Percentiles rank a stretch among this genome's conserved stretches.
Evolutionary conservation across 53 echinoderm and acorn worm genomes (phyloP).

Genomic region (Pentamera pediparva): DNA sequence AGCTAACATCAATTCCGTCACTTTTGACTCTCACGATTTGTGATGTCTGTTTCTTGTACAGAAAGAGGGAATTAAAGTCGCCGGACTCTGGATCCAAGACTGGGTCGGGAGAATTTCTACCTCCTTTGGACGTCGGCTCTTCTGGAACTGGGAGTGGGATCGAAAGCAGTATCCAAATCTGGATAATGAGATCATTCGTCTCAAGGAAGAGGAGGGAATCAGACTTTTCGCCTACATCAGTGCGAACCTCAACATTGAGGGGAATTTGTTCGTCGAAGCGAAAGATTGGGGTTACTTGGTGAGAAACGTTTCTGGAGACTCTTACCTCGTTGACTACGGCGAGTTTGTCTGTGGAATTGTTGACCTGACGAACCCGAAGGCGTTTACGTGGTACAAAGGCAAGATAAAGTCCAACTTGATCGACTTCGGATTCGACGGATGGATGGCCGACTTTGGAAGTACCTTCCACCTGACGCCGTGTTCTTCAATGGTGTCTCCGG

Average conservation of each 20-base stretch:
- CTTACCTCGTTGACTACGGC: slow-evolving; percentile 82
- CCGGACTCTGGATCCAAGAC: slow-evolving; percentile 92
- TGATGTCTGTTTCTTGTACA: slow-evolving; percentile 18
- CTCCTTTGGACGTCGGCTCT: slow-evolving; percentile 76
- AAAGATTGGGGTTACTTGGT: slow-evolving; percentile 52
- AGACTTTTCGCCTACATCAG: slow-evolving; percentile 72
- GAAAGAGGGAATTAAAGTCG: slow-evolving; percentile 59
- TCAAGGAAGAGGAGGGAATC: slow-evolving; percentile 50
- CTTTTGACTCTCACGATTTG: not conserved
- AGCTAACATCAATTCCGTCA: no score
- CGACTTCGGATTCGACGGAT: slow-evolving; percentile 80
- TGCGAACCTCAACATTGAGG: slow-evolving; percentile 79
- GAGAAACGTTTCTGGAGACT: slow-evolving; percentile 52
- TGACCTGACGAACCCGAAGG: slow-evolving; percentile 82
- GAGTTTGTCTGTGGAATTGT: slow-evolving; percentile 89
- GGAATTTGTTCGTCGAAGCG: slow-evolving; percentile 67
- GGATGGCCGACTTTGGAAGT: slow-evolving; percentile 99
- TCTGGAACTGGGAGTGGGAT: slow-evolving; percentile 99
- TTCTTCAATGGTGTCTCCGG: slow-evolving; percentile 64
- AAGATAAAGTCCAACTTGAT: slow-evolving; percentile 72
- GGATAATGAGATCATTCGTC: slow-evolving; percentile 55
- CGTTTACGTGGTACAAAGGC: slow-evolving; percentile 80
- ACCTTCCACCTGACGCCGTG: slow-evolving; percentile 84
- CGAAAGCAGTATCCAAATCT: slow-evolving; percentile 76
- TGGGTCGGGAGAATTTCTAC: slow-evolving; percentile 91